phyloP scores from a whole-genome alignment of 2,113 vertebrate genomes.

The Gallinago paraguaiae region DNA sequence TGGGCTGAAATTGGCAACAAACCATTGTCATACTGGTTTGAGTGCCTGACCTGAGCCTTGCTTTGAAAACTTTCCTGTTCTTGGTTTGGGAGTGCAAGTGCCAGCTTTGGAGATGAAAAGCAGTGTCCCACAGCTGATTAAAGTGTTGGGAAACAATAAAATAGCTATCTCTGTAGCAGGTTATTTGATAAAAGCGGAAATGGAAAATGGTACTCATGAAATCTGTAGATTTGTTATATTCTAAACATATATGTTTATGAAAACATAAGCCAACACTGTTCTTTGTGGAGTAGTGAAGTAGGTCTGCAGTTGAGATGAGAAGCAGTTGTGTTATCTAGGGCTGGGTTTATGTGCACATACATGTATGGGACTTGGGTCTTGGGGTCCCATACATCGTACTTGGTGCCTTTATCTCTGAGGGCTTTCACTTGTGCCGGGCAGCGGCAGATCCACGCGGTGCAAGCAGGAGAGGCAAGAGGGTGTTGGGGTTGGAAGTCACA shows the following conservation, averaged over 20 bases:
- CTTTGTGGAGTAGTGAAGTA: background rate
- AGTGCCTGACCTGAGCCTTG: no score
- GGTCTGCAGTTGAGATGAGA: no score
- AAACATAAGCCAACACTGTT: background rate
- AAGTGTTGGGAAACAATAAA: background rate
- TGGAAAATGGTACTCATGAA: background rate
- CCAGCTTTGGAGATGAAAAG: background rate
- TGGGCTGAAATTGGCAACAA: background rate
- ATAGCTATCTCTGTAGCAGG: accelerated
- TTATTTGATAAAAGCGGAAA: background rate
- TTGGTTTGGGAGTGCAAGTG: background rate
- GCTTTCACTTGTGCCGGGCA: background rate
- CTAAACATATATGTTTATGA: background rate
- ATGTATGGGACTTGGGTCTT: no score
- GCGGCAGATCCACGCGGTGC: background rate
- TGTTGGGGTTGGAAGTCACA: background rate
- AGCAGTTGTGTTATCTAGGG: background rate
- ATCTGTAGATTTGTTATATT: background rate
- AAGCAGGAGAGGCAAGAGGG: background rate
- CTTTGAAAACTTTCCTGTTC: background rate
- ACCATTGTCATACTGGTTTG: background rate
- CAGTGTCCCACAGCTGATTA: background rate
- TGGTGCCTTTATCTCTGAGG: background rate
- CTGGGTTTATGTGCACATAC: no score
- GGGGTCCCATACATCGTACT: no score